phyloP scores from a whole-genome alignment of 2,113 vertebrate species.

The human (Homo sapiens) region GRCh38 chr2:222995001-222995500 shows the following conservation, averaged over 20 bases:
- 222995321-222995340: too few relatives aligned
- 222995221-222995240: background rate
- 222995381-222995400: too few relatives aligned
- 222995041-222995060: background rate
- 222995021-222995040: background rate
- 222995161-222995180: background rate
- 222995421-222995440: too few relatives aligned
- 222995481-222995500: too few relatives aligned
- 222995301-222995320: too few relatives aligned
- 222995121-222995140: too few relatives aligned
- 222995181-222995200: background rate
- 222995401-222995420: too few relatives aligned
- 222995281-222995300: background rate
- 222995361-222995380: too few relatives aligned
- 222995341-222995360: too few relatives aligned
- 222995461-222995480: too few relatives aligned
- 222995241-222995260: background rate
- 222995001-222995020: background rate
- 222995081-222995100: background rate
- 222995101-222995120: fast-evolving
- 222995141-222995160: background rate
- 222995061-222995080: background rate
- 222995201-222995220: background rate
- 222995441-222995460: too few relatives aligned
- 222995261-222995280: background rate